Base-by-base conservation (phyloP, 1,140 invertebrate species). In the Adelges cooleyi region DNA sequence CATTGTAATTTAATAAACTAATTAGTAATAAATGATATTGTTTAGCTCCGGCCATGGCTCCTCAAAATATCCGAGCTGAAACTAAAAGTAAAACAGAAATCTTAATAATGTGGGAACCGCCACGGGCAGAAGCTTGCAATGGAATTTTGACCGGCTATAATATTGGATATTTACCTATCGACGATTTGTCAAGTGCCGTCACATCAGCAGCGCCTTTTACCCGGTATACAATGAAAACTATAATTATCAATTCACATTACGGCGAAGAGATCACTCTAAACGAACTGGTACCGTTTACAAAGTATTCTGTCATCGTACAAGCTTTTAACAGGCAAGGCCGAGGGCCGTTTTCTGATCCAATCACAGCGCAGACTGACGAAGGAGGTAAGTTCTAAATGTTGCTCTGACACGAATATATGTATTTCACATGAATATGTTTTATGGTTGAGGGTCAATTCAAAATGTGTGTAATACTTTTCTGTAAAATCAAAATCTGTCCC, bases 101-200 rank as follows among this genome's bases (percentile, higher is more conserved):
- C 29, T 82, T 86, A 68, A 86, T 95, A 11, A 87, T 82, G 33
- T 96, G 92, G 92, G 86, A 90, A 76, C 87, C 92, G 11, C 92
- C 93, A 13, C 82, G 85, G 67, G 79, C 85, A 69, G 87, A 92
- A 73, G 79, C 89, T 53, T 91, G 89, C 84, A 94, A 96, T 75
- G 94, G 93, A 13, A 87, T 89, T 69, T 84, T 96, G 68, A 80
- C 91, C 2, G 93, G 93, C 17, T 97, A 95, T 74, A 92, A 95
- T 72, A 85, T 96, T 9, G 92, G 92, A 51, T 95, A 92, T 77
- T 86, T 88, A 75, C 85, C 77, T 67, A 74, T 65, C 6, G 42
- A 69, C 1, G 49, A 20, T 36, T 4, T 48, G 33, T 66, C n/a
- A 40, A 62, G 38, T 18, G 10, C 49, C 2, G 65, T 66, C 46